phyloP scores from a whole-genome alignment of 2,797 vertebrate species.

The Melanotaenia parkinsoni region DNA sequence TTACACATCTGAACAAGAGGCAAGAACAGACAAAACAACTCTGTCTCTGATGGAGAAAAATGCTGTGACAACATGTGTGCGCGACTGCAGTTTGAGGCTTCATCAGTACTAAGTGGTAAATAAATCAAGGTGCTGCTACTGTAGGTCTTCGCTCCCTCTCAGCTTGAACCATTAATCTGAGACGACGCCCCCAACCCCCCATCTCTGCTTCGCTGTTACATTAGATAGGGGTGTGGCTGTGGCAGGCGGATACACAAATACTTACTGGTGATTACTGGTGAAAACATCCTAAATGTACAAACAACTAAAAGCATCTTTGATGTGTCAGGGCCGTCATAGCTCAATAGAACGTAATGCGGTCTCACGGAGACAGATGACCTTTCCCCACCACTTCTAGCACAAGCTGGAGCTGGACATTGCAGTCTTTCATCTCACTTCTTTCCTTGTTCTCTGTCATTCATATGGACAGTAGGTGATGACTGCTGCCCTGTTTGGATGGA shows the following conservation, averaged over 20 bases:
- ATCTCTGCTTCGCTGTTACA: conserved; percentile 50
- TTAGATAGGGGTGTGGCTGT: conserved; percentile 69
- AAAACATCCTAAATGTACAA: conserved; percentile 32
- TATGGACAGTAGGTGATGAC: conserved; percentile 56
- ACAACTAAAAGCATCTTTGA: conserved; percentile 11
- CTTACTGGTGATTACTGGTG: conserved; percentile 1
- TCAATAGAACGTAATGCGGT: conserved; percentile 32
- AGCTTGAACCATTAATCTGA: conserved; percentile 89
- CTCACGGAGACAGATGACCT: conserved; percentile 44
- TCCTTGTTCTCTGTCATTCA: conserved; percentile 70
- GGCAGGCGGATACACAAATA: conserved; percentile 46
- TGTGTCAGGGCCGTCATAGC: conserved; percentile 2
- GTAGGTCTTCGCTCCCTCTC: conserved; percentile 84
- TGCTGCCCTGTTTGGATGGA: conserved; percentile 58
- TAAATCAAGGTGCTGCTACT: conserved; percentile 91
- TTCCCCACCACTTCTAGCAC: conserved; percentile 25
- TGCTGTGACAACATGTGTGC: conserved; percentile 89
- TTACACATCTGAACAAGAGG: conserved; percentile 62
- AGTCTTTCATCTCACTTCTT: conserved; percentile 44
- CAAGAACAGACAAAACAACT: conserved; percentile 63
- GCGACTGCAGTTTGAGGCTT: conserved; percentile 93
- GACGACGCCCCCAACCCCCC: conserved; percentile 24
- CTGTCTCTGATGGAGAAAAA: conserved; percentile 89
- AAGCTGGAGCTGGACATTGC: conserved; percentile 42
- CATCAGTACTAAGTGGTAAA: conserved; percentile 97